A percentile compares a stretch with the other conserved stretches of the same genome.
These are phyloP conservation scores for Augiades crinisus DNA, from an alignment of 2,888 invertebrate genomes.

Conservation along the genomic window DNA sequence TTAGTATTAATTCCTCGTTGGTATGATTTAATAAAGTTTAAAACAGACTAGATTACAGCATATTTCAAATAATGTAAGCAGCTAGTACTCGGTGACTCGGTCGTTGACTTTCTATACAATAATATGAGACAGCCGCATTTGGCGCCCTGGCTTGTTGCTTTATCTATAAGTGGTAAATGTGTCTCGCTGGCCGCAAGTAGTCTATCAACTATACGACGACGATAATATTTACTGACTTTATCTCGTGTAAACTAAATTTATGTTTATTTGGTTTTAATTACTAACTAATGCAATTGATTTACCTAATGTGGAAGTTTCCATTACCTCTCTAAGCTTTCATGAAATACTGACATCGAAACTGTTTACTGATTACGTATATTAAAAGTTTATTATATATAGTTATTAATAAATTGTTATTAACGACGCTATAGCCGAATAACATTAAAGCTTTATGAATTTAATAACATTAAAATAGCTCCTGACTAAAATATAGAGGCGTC, in stretches of 20 bases:
- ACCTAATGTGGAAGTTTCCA: conserved; percentile 7
- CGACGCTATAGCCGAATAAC: too few species aligned
- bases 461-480: conserved; percentile 43
- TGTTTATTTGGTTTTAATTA: conserved; percentile 25
- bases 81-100: conserved; percentile 45
- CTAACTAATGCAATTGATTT: conserved; percentile 12
- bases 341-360: background rate
- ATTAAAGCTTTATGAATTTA: conserved; percentile 39
- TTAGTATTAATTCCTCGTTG: too few species aligned
- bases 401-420: too few species aligned
- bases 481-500: conserved; percentile 41
- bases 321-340: background rate
- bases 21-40: too few species aligned
- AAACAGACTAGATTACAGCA: too few species aligned
- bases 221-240: conserved; percentile 22
- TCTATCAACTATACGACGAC: conserved; percentile 22
- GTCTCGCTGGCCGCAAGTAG: conserved; percentile 38
- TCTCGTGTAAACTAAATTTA: conserved; percentile 21
- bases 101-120: conserved; percentile 61
- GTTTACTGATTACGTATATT: background rate
- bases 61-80: conserved; percentile 46
- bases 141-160: conserved; percentile 48
- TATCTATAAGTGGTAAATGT: conserved; percentile 50
- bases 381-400: conserved; percentile 23
- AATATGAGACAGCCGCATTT: conserved; percentile 57